Evolutionary conservation across 2,797 vertebrate genomes (phyloP).

Genomic region (Limnodromus scolopaceus): DNA sequence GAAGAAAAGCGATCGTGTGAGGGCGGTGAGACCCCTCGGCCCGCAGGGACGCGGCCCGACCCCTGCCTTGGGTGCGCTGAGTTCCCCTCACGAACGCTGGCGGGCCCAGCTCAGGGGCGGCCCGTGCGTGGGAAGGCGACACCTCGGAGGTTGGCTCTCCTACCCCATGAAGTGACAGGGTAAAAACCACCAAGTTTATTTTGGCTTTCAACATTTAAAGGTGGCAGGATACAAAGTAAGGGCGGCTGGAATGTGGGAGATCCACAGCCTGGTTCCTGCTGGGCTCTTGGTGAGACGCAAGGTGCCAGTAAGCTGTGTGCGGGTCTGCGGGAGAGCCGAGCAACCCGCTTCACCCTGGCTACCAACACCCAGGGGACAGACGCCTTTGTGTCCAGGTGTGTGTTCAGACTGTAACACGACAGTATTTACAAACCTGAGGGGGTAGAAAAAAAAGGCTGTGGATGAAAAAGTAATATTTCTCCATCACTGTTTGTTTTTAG

Average conservation of each 20-base stretch:
- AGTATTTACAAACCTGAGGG: background rate
- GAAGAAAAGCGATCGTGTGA: accelerated
- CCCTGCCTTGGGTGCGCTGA: background rate
- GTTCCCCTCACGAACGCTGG: background rate
- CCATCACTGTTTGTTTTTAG: background rate
- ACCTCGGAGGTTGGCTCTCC: too few species aligned
- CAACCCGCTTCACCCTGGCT: background rate
- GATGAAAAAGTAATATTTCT: background rate
- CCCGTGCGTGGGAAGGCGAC: accelerated
- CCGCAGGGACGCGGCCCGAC: accelerated
- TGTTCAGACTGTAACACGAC: background rate
- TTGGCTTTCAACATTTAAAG: background rate
- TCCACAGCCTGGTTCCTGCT: background rate
- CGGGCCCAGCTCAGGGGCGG: background rate
- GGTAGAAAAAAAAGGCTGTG: background rate
- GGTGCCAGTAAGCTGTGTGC: background rate
- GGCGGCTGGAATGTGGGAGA: background rate
- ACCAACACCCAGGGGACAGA: background rate
- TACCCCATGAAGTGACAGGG: background rate
- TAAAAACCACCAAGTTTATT: background rate
- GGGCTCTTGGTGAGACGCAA: background rate
- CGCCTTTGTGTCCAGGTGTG: background rate
- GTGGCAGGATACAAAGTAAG: background rate
- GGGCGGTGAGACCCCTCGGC: background rate
- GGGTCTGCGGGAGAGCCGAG: background rate